Base-by-base conservation (phyloP, 2,888 invertebrate species). In the Epicampocera succincta region DNA sequence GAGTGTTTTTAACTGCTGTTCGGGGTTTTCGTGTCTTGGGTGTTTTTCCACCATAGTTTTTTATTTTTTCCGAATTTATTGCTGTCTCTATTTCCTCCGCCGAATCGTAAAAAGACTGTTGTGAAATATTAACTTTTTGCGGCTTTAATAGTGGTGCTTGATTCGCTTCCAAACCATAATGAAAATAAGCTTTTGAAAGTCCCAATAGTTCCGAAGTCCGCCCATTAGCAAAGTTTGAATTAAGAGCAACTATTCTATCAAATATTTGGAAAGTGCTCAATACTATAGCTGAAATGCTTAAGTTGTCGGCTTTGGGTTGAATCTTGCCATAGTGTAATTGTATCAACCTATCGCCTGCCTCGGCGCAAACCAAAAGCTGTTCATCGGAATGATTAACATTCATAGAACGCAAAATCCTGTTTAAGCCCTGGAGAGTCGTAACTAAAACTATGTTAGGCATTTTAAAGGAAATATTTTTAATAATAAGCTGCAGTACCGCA, bases 41-140 rank as follows among this genome's bases (percentile, higher is more conserved):
- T 0, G 94, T 93, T 91, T 94, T 94, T 84, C 94, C 94, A n/a
- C 94, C 94, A 86, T 92, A 92, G 80, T 91, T 92, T n/a, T 90
- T 33, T 21, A 61, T 21, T 48, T 72, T 72, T 25, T 80, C 86
- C 12, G 85, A 78, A 80, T 84, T 65, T 1, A 80, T 71, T 5
- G 15, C 84, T 2, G 85, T 54, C 17, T 87, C 46, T 60, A 75
- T 84, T 60, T 86, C 85, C 3, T 87, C 86, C 8, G 83, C 80
- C 0, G 92, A 89, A 82, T 93, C 92, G 12, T 93, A 93, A 46
- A 94, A 88, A 19, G 93, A 92, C 84, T 94, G 93, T 84, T 93
- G 93, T 0, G 94, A 92, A 0, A 94, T 93, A 88, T 92, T 90
- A 33, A 95, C 84, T 71, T 91, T 92, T 85, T 92, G 92, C 1